A percentile compares a stretch with the other conserved stretches of the same genome.
Conservation (phyloP, 2,888 invertebrate species). For the Caenorhabditis sp. region DNA sequence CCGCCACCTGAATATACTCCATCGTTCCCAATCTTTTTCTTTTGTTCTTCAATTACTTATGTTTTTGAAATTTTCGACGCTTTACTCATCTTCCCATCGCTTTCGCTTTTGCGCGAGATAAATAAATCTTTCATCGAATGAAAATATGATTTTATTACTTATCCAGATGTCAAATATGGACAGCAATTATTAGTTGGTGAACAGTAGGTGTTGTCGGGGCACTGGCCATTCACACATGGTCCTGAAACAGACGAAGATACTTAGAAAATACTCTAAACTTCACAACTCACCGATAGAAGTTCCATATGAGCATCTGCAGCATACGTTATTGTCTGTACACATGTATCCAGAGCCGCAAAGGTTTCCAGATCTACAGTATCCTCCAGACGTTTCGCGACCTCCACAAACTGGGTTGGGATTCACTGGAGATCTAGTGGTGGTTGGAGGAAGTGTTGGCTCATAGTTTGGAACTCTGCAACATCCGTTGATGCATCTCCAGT, state of each 20-base stretch:
- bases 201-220: conserved; percentile 69
- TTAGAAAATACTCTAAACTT: not conserved
- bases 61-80: conserved; percentile 55
- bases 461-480: conserved; percentile 65
- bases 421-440: conserved; percentile 51
- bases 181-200: conserved; percentile 71
- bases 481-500: conserved; percentile 68
- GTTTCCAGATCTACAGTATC: conserved; percentile 67
- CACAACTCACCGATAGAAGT: conserved; percentile 64
- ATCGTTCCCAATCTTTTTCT: not conserved
- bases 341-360: conserved; percentile 67
- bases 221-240: conserved; percentile 70
- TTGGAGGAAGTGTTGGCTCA: conserved; percentile 55
- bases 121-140: conserved; percentile 61
- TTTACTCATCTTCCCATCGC: conserved; percentile 53
- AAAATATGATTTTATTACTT: not conserved
- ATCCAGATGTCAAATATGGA: conserved; percentile 61
- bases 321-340: conserved; percentile 69
- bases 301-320: conserved; percentile 71
- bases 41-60: not conserved
- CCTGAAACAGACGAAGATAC: too few relatives aligned
- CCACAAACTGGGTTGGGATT: conserved; percentile 67
- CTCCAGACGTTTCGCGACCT: conserved; percentile 73
- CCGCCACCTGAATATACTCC: conserved; percentile 31
- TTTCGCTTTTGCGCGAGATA: conserved; percentile 56